phyloP scores from a whole-genome alignment of 2,113 vertebrate genomes.

The Sciurus niger region DNA sequence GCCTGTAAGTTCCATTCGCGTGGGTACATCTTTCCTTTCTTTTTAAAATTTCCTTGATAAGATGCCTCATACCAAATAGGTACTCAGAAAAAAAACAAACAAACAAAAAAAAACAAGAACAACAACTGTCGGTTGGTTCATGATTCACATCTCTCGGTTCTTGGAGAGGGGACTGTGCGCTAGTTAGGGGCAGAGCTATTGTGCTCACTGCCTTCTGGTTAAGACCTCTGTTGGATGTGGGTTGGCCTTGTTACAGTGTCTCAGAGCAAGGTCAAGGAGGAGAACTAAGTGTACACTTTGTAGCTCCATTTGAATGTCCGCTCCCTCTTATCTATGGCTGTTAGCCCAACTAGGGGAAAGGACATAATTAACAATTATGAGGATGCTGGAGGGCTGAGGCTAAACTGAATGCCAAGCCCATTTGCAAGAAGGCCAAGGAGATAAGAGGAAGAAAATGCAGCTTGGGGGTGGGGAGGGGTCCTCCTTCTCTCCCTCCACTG shows the following conservation, averaged over 20 bases:
- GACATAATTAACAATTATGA: conserved; percentile 61
- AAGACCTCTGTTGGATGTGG: neutral
- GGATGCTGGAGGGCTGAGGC: neutral
- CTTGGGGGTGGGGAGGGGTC: neutral
- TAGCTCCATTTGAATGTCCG: neutral
- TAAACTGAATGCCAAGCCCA: conserved; percentile 36
- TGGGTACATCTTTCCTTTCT: neutral
- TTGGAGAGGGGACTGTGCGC: neutral
- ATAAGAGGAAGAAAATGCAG: conserved; percentile 10
- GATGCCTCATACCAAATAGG: neutral
- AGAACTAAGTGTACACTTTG: neutral
- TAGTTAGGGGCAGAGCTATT: neutral
- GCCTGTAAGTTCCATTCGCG: neutral
- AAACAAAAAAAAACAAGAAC: neutral
- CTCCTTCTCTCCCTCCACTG: accelerated
- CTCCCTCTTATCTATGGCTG: neutral
- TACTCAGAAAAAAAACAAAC: neutral
- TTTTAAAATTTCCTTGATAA: neutral
- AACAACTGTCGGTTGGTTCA: neutral
- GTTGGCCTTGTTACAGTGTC: neutral
- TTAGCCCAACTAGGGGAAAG: conserved; percentile 18
- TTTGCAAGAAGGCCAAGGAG: conserved; percentile 27
- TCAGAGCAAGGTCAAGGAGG: neutral
- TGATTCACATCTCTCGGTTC: neutral
- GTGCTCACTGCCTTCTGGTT: neutral